Evolutionary conservation across 1,140 invertebrate species (phyloP), one percentile per base, ranked within the genome.

Genomic region (Oncopodura yosiiana): DNA sequence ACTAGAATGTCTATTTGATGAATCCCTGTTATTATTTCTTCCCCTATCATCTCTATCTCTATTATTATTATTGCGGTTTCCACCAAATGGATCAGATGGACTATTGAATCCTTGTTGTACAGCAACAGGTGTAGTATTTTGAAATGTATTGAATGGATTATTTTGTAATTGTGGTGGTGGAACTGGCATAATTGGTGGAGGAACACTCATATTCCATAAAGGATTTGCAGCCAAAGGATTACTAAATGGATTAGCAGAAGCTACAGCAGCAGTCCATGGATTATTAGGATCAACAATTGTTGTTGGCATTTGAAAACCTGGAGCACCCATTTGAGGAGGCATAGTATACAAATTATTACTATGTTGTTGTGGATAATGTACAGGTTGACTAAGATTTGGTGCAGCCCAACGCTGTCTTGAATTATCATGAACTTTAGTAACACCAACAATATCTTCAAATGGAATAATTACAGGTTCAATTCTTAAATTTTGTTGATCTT

Each of bases 341-440:
- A 14, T 34, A 5, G 5, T 18, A 5, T 14, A 26, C 18, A 3
- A 39, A 6, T 36, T 29, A 9, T 18, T n/a, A 6, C 11, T 21
- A 11, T 19, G 8, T 6, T 16, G 12, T 21, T 32, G 5, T 19
- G 16, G 24, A 5, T 32, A 18, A 26, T 45, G 4, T 45, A 8
- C 6, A 8, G 24, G 18, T 8, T 11, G 5, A 5, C 27, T 6
- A 16, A 19, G 49, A 34, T 39, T 38, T 48, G 12, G n/a, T n/a
- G n/a, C 9, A 8, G 32, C n/a, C 36, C 4, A 21, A 21, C 32
- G 18, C n/a, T 45, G 9, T 21, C 5, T n/a, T n/a, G n/a, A n/a
- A n/a, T n/a, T n/a, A n/a, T n/a, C n/a, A n/a, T n/a, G n/a, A n/a
- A 27, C 37, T 30, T 43, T 30, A 4, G 50, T 52, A 6, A 52